Base-by-base conservation (phyloP, 2,797 vertebrate species). In the Notoglanidium macrostoma region DNA sequence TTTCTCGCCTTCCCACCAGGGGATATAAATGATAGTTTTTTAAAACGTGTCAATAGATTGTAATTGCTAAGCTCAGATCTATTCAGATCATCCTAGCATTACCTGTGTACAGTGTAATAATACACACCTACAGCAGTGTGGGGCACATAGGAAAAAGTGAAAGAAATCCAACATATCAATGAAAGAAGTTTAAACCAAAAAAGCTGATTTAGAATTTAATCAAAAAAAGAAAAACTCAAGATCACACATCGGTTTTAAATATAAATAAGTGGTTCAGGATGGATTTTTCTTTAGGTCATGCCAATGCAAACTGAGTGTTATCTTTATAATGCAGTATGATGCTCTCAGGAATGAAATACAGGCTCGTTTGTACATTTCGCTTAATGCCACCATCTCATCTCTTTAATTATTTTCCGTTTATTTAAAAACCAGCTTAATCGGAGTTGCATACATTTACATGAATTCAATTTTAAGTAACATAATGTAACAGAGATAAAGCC, bases 1-100 rank as follows among this genome's bases (percentile, higher is more conserved):
- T 89, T 91, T 88, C 90, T 87, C 0, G 23, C 44, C 21, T 65
- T 88, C 51, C 74, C 80, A 73, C 76, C 19, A 55, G 54, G 35
- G 23, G 3, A 21, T 40, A 83, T 32, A 67, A 46, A 23, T 54
- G 65, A 15, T 59, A 29, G 0, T 51, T 82, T 65, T 77, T 86
- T 79, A 72, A 21, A 83, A 86, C 14, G 46, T 83, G 51, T 73
- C 29, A 55, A 7, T 54, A 63, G 55, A 35, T 73, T 26, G 19
- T 14, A 59, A 63, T 65, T 82, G 65, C 65, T 67, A 32, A 59
- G 15, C 29, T 55, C 21, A 26, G 7, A 77, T 63, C 11, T 51
- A 26, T 84, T 59, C 44, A 44, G 61, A 67, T 65, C 26, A 67
- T 67, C 61, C 61, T 26, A 68, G 85, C 8, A 68, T 78, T 46